Evolutionary conservation across 1,140 invertebrate species (phyloP).

Genomic region (Cepaea nemoralis): DNA sequence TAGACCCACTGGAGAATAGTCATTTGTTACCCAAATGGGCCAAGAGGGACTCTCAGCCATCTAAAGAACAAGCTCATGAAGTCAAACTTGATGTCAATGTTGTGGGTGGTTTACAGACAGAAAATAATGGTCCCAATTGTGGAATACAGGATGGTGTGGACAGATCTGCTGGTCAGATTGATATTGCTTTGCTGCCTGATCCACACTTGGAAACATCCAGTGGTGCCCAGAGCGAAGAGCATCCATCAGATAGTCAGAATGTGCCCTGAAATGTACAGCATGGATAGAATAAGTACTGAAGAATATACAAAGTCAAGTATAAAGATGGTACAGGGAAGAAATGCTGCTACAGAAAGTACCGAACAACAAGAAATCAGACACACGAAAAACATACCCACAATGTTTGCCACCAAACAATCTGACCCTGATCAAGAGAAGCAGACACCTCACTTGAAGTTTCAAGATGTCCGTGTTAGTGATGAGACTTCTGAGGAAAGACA

Average conservation of each 20-base stretch:
- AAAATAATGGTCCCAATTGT: no score
- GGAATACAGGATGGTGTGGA: no score
- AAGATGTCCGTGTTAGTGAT: slow-evolving; percentile 44
- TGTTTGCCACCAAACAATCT: slow-evolving; percentile 52
- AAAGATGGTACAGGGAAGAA: slow-evolving; percentile 31
- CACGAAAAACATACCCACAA: slow-evolving; percentile 44
- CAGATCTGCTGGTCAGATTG: no score
- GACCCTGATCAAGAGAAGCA: slow-evolving; percentile 20
- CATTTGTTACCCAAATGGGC: slow-evolving; percentile 17
- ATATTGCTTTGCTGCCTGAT: no score
- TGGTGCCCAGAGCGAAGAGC: no score
- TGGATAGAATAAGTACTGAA: neutral
- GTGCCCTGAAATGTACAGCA: neutral
- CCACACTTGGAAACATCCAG: no score
- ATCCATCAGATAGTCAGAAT: no score
- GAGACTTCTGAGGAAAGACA: slow-evolving; percentile 49
- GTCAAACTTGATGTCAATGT: slow-evolving; percentile 32
- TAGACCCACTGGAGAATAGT: neutral
- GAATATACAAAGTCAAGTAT: slow-evolving; percentile 1
- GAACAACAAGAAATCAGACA: slow-evolving; percentile 29
- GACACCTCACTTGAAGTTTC: slow-evolving; percentile 43
- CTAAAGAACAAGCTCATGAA: slow-evolving; percentile 41
- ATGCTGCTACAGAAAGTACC: slow-evolving; percentile 4
- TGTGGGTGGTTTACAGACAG: neutral
- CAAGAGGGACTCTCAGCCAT: slow-evolving; percentile 30